Evolutionary conservation across 2,113 vertebrate species (phyloP).

Genomic region (Chrysochloris asiatica): DNA sequence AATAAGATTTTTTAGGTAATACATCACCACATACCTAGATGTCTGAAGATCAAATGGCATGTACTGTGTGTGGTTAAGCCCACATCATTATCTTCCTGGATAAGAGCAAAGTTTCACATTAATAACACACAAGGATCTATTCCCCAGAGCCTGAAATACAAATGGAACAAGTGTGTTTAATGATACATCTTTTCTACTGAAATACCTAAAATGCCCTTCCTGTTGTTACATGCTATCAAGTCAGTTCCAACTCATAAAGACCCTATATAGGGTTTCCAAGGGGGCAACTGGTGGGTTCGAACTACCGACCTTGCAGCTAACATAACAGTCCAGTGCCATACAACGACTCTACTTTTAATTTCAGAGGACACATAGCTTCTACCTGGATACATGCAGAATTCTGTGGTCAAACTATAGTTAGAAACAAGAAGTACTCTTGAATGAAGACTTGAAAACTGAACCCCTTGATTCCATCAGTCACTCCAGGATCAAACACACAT

Average conservation of each 20-base stretch:
- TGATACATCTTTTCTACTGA: background rate
- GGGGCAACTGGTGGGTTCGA: no score
- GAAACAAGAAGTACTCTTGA: background rate
- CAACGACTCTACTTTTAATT: no score
- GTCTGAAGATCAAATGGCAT: background rate
- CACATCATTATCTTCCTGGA: background rate
- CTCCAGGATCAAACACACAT: no score
- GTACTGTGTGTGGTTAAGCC: background rate
- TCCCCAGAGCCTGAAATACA: background rate
- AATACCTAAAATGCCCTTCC: background rate
- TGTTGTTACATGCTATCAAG: no score
- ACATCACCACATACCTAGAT: background rate
- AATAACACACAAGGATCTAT: background rate
- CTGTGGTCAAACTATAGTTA: accelerated
- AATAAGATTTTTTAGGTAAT: background rate
- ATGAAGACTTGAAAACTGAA: no score
- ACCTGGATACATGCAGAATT: background rate
- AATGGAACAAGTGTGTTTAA: no score
- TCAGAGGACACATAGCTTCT: background rate
- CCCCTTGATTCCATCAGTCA: no score
- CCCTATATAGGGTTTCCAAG: no score
- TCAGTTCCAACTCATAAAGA: no score
- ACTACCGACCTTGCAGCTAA: no score
- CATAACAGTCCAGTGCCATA: no score
- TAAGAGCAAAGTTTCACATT: background rate